These are phyloP conservation scores for Oncorhynchus gorbuscha DNA, from an alignment of 2,113 vertebrate genomes.

Conservation along the genomic window DNA sequence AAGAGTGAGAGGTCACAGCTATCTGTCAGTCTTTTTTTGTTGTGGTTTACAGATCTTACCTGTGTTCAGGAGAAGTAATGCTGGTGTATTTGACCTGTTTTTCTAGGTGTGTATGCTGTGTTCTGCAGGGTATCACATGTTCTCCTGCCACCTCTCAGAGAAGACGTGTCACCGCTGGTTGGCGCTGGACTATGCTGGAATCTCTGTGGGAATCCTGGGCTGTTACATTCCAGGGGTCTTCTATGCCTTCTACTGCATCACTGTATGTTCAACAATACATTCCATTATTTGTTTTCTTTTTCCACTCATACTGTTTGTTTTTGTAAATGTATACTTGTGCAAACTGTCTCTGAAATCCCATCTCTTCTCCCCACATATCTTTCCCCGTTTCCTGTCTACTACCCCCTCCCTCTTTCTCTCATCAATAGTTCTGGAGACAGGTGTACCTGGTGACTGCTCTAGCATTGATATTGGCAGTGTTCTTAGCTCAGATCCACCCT, in stretches of 20 bases:
- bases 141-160: conserved; percentile 95
- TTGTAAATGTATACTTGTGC: neutral
- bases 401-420: neutral
- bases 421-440: conserved; percentile 90
- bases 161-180: conserved; percentile 95
- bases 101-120: conserved; percentile 95
- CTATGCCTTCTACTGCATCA: conserved; percentile 96
- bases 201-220: conserved; percentile 95
- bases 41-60: no score
- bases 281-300: no score
- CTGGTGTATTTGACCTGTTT: neutral
- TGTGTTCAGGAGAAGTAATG: neutral
- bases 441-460: conserved; percentile 92
- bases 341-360: neutral
- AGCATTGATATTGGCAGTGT: conserved; percentile 90
- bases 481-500: conserved; percentile 93
- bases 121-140: conserved; percentile 95
- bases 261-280: conserved; percentile 70
- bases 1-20: no score
- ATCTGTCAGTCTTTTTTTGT: neutral
- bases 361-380: neutral
- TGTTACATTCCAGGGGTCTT: conserved; percentile 97
- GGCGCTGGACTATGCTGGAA: conserved; percentile 92
- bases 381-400: neutral
- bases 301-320: no score